phyloP scores from a whole-genome alignment of 2,113 vertebrate genomes.

The Sialia sialis region DNA sequence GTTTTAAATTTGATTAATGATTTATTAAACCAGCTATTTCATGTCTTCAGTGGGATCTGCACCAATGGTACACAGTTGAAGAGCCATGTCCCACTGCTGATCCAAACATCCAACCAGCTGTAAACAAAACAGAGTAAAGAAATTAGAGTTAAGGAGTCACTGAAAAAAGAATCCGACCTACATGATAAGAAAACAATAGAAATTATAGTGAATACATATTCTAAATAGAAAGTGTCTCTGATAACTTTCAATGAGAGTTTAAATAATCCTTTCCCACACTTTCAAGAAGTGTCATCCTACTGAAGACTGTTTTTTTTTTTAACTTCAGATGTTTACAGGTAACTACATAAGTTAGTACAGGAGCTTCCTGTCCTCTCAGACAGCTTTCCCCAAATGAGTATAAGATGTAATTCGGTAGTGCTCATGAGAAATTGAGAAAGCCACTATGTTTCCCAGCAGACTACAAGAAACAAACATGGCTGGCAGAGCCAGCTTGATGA shows the following conservation, averaged over 20 bases:
- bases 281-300: neutral
- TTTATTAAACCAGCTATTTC: constrained; percentile 22
- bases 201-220: neutral
- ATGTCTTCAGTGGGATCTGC: neutral
- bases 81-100: neutral
- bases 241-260: neutral
- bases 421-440: neutral
- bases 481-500: neutral
- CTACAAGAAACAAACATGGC: neutral
- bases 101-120: neutral
- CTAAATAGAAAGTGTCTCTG: neutral
- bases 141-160: neutral
- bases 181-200: neutral
- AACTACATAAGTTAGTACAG: neutral
- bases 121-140: neutral
- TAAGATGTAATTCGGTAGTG: neutral
- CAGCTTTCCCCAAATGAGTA: neutral
- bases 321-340: neutral
- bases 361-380: neutral
- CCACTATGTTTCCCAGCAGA: neutral
- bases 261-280: neutral
- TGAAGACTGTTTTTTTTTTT: neutral
- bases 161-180: neutral
- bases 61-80: neutral
- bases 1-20: constrained; percentile 25